Evolutionary conservation across 37 sponge, comb jelly and placozoan genomes (phyloP).

Genomic region (Oscarella lobularis): DNA sequence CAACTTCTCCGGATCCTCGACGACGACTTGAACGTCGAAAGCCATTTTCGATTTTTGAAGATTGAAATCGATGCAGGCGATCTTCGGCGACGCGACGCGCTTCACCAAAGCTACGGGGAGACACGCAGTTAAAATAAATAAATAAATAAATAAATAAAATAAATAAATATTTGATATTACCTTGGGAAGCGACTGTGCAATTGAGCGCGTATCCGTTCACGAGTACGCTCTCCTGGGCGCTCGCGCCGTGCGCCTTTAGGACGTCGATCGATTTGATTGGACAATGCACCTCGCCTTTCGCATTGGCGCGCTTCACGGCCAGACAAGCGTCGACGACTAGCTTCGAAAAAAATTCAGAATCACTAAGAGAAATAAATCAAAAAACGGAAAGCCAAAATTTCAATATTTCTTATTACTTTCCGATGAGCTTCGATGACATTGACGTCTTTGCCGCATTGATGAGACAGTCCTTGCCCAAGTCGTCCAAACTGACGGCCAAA

Average conservation of each 20-base stretch:
- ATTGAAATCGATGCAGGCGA: slow-evolving; percentile 91
- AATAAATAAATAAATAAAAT: too few relatives aligned
- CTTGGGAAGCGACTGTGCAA: slow-evolving; percentile 94
- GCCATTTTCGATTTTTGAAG: slow-evolving; percentile 89
- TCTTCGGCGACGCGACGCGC: slow-evolving; percentile 77
- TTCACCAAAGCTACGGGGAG: too few relatives aligned
- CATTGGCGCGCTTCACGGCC: slow-evolving; percentile 87
- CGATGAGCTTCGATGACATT: slow-evolving; percentile 93
- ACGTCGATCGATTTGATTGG: slow-evolving; percentile 90
- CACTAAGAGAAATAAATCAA: slow-evolving; percentile 25
- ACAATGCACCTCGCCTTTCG: slow-evolving; percentile 77
- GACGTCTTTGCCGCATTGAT: slow-evolving; percentile 93
- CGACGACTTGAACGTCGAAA: slow-evolving; percentile 74
- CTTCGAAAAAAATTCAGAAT: slow-evolving; percentile 84
- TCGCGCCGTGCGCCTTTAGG: slow-evolving; percentile 91
- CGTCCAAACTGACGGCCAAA: slow-evolving; percentile 72
- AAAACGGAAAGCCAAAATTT: neutral
- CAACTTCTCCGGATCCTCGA: slow-evolving; percentile 91
- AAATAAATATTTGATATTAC: too few relatives aligned
- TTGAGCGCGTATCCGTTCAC: slow-evolving; percentile 96
- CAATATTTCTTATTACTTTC: slow-evolving; percentile 44
- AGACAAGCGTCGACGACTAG: slow-evolving; percentile 85
- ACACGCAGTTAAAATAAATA: too few relatives aligned
- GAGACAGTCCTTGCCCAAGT: slow-evolving; percentile 84
- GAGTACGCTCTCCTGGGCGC: slow-evolving; percentile 69